phyloP scores from a whole-genome alignment of 2,113 vertebrate genomes.

The Terrapene triunguis region DNA sequence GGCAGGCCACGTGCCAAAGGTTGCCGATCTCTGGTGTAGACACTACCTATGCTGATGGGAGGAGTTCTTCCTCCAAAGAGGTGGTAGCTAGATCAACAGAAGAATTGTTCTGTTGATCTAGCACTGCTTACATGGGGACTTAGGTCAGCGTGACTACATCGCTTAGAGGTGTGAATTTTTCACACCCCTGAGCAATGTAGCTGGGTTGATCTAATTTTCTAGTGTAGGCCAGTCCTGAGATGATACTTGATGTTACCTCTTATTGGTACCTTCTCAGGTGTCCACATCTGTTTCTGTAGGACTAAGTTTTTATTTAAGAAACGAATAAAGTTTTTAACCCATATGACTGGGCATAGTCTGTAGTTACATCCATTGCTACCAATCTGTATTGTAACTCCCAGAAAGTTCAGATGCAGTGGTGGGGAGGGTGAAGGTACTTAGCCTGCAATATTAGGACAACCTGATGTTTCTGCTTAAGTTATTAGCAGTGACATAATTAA shows the following conservation, averaged over 20 bases:
- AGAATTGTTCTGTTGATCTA: not conserved
- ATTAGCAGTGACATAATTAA: not conserved
- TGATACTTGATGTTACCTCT: not conserved
- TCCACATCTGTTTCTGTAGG: not conserved
- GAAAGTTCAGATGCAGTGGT: not conserved
- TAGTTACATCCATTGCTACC: not conserved
- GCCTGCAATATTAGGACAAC: not conserved
- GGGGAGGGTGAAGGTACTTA: not conserved
- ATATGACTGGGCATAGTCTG: not conserved
- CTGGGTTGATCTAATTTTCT: not conserved
- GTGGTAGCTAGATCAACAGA: not conserved
- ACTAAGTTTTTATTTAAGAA: not conserved
- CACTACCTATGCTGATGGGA: not conserved
- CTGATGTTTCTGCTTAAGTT: not conserved
- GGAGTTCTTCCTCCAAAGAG: not conserved
- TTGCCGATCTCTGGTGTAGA: too few relatives aligned
- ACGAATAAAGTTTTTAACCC: not conserved
- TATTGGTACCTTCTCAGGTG: not conserved
- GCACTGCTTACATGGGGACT: not conserved
- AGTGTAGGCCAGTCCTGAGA: not conserved
- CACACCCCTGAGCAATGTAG: not conserved
- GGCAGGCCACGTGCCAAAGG: too few relatives aligned
- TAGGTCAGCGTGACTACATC: not conserved
- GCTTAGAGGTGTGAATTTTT: not conserved
- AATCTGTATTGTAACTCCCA: too few relatives aligned